These are phyloP conservation scores for Clupea harengus DNA, from an alignment of 2,113 vertebrate species.

Conservation along the genomic window DNA sequence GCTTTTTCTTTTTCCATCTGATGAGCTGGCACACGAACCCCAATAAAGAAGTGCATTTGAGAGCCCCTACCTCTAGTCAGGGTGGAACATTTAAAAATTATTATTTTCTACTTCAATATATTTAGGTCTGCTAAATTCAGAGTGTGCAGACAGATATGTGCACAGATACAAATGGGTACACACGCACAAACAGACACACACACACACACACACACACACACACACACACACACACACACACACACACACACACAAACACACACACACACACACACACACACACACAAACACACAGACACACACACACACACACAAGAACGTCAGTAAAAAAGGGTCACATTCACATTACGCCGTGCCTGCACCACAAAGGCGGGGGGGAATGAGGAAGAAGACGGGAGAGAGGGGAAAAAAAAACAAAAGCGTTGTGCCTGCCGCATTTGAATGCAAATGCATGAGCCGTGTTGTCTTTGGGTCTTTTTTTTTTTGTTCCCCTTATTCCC, in stretches of 20 bases:
- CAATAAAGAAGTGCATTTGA: not conserved
- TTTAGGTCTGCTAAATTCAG: not conserved
- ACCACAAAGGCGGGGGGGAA: not conserved
- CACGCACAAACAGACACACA: not conserved
- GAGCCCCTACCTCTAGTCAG: not conserved
- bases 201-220: not conserved
- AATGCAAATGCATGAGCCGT: conserved; percentile 54
- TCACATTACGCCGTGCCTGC: conserved; percentile 23
- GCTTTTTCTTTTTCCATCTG: no score
- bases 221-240: not conserved
- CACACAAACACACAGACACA: not conserved
- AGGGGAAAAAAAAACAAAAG: conserved; percentile 41
- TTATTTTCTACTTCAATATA: not conserved
- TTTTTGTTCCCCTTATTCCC: not conserved
- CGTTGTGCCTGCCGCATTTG: conserved; percentile 27
- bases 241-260: not conserved
- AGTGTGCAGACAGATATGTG: not conserved
- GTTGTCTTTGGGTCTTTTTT: conserved; percentile 46
- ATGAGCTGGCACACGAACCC: no score
- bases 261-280: not conserved
- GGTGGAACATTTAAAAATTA: not conserved
- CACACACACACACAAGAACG: conserved; percentile 2
- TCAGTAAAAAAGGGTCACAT: conserved; percentile 19
- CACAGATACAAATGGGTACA: not conserved
- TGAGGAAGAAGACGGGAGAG: not conserved